A percentile compares a stretch with the other conserved stretches of the same genome.
phyloP scores from a whole-genome alignment of 2,888 invertebrate genomes.

The Ditylenchus weischeri region DNA sequence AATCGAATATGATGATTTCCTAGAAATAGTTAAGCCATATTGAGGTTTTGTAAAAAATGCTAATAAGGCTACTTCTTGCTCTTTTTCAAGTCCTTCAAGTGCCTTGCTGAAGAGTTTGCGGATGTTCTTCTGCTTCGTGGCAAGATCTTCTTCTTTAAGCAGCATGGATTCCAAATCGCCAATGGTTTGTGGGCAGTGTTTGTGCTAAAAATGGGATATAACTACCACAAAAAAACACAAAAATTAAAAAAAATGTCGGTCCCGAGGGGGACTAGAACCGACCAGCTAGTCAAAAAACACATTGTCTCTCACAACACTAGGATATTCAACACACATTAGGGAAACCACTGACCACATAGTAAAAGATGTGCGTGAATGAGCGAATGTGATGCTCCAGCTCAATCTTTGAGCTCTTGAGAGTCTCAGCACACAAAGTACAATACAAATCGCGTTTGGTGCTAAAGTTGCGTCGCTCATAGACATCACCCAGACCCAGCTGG shows the following conservation, averaged over 20 bases:
- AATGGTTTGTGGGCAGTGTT: conserved; percentile 15
- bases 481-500: conserved; percentile 18
- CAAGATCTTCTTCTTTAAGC: not conserved
- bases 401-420: conserved; percentile 8
- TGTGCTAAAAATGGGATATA: conserved; percentile 17
- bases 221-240: too few relatives aligned
- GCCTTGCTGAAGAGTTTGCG: conserved; percentile 13
- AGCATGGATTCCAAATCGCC: conserved; percentile 14
- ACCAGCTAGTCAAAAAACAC: too few relatives aligned
- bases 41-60: too few relatives aligned
- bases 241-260: too few relatives aligned
- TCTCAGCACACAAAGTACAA: conserved; percentile 18
- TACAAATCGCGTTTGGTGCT: conserved; percentile 10
- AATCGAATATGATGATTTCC: conserved; percentile 15
- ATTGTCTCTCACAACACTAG: too few relatives aligned
- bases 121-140: conserved; percentile 20
- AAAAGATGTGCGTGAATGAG: conserved; percentile 22
- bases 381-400: conserved; percentile 21
- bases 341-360: conserved; percentile 10
- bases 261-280: too few relatives aligned
- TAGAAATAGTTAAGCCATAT: too few relatives aligned
- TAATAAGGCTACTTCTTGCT: conserved; percentile 10
- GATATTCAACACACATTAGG: too few relatives aligned
- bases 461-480: conserved; percentile 13
- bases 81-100: conserved; percentile 14